Base-by-base conservation (phyloP, 2,113 vertebrate genomes). In the Macaca mulatta region DNA sequence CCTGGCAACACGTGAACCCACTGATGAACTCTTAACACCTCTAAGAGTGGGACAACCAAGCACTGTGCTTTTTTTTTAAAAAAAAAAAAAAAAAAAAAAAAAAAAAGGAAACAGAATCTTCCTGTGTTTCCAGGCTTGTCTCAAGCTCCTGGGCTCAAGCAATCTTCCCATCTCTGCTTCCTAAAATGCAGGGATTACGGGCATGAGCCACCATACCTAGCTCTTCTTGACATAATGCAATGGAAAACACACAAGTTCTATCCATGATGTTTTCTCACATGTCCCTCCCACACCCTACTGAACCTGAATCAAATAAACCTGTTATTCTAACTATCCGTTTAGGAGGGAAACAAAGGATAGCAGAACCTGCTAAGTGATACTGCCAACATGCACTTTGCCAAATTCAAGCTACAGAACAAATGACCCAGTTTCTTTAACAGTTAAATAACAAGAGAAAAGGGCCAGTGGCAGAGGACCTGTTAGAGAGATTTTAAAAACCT, bases 141-240 rank as follows among this genome's bases (percentile, higher is more conserved):
- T 30, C 12, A 12, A 64, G 61, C 61, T 64, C 12, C 61, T 64
- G 12, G 61, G 61, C 27, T 13, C 27, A 30, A 30, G 5, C 27
- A 64, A 27, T 64, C 25, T 64, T 64, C 61, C 61, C 27, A 30
- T 64, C 61, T 64, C 61, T 64, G 61, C 61, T 64, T 64, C 27
- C 61, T 64, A 64, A 64, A 64, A 64, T 30, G 61, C 27, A 64
- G 61, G 27, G 61, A 64, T 30, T 64, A 30, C 12, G 6, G 61
- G 61, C 5, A 13, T 64, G 27, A 64, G 27, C 61, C 61, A 30
- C 27, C 61, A 64, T 64, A 64, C 61, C 61, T 64, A 64, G 61
- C 27, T 6, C 67, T 2, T 25, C 43, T 17, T n/a, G 17, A 18
- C 4, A 0, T 16, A 25, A 4, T 13, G 27, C 45, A 22, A 6